These are phyloP conservation scores for Caenorhabditis angaria DNA, from an alignment of 2,888 invertebrate genomes.

Conservation along the genomic window DNA sequence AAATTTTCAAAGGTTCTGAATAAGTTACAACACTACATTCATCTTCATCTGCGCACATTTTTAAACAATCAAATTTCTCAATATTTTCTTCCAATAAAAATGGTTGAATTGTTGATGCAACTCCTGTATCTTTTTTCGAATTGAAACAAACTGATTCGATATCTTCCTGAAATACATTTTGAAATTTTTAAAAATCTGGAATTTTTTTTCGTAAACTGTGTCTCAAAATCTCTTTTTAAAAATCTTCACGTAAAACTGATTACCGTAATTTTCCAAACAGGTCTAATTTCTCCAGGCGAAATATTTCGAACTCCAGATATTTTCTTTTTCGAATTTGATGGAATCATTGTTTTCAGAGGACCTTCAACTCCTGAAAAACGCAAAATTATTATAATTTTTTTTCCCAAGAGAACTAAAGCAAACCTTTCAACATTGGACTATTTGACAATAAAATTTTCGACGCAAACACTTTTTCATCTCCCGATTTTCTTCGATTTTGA, in stretches of 20 bases:
- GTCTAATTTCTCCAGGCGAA: background rate
- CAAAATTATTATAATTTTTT: background rate
- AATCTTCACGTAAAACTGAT: too few relatives aligned
- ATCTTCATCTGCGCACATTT: constrained; percentile 21
- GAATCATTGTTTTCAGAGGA: too few relatives aligned
- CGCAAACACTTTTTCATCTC: constrained; percentile 8
- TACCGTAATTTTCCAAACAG: too few relatives aligned
- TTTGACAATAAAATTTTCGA: constrained; percentile 23
- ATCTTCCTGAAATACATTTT: constrained; percentile 26
- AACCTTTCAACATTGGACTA: background rate
- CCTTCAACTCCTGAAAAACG: too few relatives aligned
- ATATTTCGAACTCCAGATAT: too few relatives aligned
- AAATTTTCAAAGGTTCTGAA: background rate
- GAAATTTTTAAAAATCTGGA: too few relatives aligned
- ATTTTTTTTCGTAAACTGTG: too few relatives aligned
- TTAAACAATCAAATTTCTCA: constrained; percentile 28
- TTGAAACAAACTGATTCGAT: constrained; percentile 34
- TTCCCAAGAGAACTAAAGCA: background rate
- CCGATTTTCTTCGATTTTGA: constrained; percentile 14
- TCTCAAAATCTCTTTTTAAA: too few relatives aligned
- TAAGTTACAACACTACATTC: constrained; percentile 17
- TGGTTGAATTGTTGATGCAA: constrained; percentile 5
- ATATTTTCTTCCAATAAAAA: constrained; percentile 29
- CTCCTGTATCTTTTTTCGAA: constrained; percentile 17
- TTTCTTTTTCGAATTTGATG: too few relatives aligned